These are phyloP conservation scores for Oscheius sp. DNA, from an alignment of 2,888 invertebrate species.

Conservation along the genomic window DNA sequence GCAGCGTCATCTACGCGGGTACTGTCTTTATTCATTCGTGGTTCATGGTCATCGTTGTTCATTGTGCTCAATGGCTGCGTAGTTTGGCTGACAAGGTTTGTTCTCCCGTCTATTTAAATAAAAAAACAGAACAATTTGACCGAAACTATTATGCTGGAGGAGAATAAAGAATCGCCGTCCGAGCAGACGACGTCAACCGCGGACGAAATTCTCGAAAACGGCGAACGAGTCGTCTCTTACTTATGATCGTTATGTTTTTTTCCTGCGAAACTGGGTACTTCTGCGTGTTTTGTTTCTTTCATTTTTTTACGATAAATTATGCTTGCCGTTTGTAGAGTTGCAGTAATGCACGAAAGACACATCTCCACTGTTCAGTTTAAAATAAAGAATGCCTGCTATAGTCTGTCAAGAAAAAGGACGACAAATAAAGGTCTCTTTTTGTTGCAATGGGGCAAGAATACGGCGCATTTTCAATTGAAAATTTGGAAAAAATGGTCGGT, in stretches of 20 bases:
- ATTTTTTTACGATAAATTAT: conserved; percentile 6
- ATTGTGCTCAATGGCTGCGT: conserved; percentile 53
- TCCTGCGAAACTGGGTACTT: conserved; percentile 14
- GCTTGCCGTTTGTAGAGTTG: conserved; percentile 16
- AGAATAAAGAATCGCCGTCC: neutral
- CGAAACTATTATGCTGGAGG: conserved; percentile 23
- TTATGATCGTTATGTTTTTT: conserved; percentile 8
- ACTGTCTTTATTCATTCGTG: conserved; percentile 51
- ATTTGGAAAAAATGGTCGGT: too few relatives aligned
- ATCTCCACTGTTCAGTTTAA: too few relatives aligned
- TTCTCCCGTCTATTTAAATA: neutral
- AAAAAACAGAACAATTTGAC: neutral
- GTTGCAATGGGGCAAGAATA: too few relatives aligned
- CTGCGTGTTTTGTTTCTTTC: conserved; percentile 21
- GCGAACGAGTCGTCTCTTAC: neutral
- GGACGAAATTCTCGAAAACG: conserved; percentile 12
- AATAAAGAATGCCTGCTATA: too few relatives aligned
- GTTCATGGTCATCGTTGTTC: conserved; percentile 58
- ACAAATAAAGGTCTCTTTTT: too few relatives aligned
- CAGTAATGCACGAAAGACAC: too few relatives aligned
- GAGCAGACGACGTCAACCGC: neutral
- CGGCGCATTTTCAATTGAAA: too few relatives aligned
- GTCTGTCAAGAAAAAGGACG: too few relatives aligned
- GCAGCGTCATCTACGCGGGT: conserved; percentile 47
- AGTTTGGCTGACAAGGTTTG: conserved; percentile 9